Conservation (phyloP, 1,140 invertebrate species). For the Xylocopa sonorina region DNA sequence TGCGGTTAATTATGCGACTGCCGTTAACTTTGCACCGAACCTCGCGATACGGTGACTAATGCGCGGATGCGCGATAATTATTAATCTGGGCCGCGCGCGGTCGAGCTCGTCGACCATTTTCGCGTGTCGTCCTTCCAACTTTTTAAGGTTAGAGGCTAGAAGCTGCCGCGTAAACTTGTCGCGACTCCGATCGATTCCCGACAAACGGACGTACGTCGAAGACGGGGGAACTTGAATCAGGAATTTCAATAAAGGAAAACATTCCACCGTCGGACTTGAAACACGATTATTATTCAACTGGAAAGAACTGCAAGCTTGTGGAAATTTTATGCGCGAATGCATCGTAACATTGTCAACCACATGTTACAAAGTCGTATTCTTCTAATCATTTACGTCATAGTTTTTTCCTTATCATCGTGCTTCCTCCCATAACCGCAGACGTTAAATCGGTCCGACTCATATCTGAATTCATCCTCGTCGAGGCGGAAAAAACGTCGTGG, state of each 20-base stretch:
- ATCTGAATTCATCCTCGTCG: conserved; percentile 2
- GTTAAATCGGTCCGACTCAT: neutral
- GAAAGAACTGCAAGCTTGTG: neutral
- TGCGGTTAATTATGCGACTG: conserved; percentile 22
- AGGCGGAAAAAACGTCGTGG: no score
- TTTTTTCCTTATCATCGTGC: neutral
- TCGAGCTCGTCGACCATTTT: neutral
- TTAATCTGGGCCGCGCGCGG: neutral
- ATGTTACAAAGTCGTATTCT: neutral
- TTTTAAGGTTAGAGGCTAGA: no score
- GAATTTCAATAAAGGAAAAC: neutral
- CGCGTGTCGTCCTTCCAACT: no score
- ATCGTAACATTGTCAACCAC: neutral
- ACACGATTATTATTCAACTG: neutral
- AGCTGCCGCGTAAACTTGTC: no score
- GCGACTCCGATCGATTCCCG: no score
- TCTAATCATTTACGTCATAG: neutral
- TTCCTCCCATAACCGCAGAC: neutral
- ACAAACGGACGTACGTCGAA: no score
- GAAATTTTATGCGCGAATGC: neutral
- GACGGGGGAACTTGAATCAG: neutral
- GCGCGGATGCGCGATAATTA: neutral
- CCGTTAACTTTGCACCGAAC: neutral
- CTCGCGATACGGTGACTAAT: neutral
- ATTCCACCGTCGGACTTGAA: no score